A percentile compares a stretch with the other conserved stretches of the same genome.
These are phyloP conservation scores for Strix aluco DNA, from an alignment of 2,113 vertebrate species.

Conservation along the genomic window DNA sequence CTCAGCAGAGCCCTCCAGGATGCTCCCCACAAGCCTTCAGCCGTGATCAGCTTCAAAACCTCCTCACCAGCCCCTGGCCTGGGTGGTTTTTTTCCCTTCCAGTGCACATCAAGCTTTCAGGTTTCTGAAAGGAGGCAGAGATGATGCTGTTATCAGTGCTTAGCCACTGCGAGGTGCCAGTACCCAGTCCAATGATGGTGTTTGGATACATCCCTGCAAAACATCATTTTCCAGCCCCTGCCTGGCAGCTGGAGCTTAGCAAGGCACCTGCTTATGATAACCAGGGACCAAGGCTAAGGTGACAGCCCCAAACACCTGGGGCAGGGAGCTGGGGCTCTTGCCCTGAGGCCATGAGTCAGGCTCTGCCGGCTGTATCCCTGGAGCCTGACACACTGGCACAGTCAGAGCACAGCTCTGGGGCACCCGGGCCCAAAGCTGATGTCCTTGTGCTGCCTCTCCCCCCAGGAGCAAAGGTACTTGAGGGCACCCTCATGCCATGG, in stretches of 20 bases:
- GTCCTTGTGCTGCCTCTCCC: neutral
- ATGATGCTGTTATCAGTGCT: neutral
- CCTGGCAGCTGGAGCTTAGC: neutral
- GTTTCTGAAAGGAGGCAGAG: neutral
- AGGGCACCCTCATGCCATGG: neutral
- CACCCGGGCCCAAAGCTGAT: accelerated
- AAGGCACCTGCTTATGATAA: neutral
- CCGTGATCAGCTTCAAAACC: conserved; percentile 22
- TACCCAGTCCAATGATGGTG: accelerated
- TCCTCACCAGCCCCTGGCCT: neutral
- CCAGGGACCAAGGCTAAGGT: neutral
- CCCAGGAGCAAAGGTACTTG: neutral
- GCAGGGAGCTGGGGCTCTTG: neutral
- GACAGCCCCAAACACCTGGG: neutral
- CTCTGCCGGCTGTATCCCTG: neutral
- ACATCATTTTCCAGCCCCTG: neutral
- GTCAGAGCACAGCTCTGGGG: neutral
- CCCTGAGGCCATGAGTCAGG: neutral
- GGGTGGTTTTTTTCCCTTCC: neutral
- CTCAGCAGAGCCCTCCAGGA: neutral
- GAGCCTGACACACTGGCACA: neutral
- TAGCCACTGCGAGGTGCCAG: neutral
- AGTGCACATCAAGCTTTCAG: neutral
- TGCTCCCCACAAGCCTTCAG: conserved; percentile 44
- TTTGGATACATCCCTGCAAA: neutral